Base-by-base conservation (phyloP, 2,113 vertebrate species). In the Paracanthobrama guichenoti region DNA sequence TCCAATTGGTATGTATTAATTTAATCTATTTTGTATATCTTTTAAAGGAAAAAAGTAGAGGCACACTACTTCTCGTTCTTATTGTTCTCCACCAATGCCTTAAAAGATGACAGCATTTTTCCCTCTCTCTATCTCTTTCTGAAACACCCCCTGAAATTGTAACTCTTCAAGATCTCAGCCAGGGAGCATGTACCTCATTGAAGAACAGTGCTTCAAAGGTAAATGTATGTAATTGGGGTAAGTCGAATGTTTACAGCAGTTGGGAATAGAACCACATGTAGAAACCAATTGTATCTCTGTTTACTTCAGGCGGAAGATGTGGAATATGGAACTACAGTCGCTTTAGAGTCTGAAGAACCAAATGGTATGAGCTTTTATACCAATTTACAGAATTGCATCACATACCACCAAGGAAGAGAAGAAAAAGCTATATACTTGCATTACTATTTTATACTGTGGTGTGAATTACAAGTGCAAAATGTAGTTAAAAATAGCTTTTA, bases 351-450 rank as follows among this genome's bases (percentile, higher is more conserved):
- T 76, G 12, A 50, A 13, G 69, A 81, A 26, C 10, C 31, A 69
- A n/a, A 62, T 76, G 77, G 86, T 87, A 87, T 60, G 48, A 11
- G 7, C 57, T 35, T 74, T 22, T 20, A 42, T 46, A 4, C 16
- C 31, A 2, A 48, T 48, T 28, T 28, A 48, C 5, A 66, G 12
- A 48, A 48, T 74, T 74, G 6, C n/a, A 50, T 50, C 7, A 20
- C 14, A 2, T 50, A 50, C 5, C 26, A 6, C 14, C 16, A 39
- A 9, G 28, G 31, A 35, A 67, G 18, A 39, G 7, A 31, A 39
- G 18, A 66, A 67, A 67, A 39, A 10, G 28, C 18, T 39, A 67
- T 67, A 20, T 18, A 20, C 64, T 39, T 39, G 10, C 18, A 39
- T 67, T 39, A 20, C 18, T 39, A 39, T 39, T 50, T 55, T 22